Conservation (phyloP, 2,797 vertebrate species). For the Acrocephalus scirpaceus region DNA sequence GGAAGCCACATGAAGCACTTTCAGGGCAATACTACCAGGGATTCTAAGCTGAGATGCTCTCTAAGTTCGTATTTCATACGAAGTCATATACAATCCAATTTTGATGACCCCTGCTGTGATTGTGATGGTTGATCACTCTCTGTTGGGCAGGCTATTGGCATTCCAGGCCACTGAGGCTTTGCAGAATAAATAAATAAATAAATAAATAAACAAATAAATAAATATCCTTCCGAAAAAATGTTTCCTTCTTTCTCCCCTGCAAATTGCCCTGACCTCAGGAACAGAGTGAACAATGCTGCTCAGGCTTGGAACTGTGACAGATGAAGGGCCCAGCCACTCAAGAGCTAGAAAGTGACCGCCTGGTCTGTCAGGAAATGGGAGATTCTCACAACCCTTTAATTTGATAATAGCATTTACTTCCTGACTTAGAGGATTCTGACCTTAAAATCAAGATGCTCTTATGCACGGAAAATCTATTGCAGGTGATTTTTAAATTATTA, state of each 20-base stretch:
- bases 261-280: conserved; percentile 62
- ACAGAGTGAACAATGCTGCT: conserved; percentile 57
- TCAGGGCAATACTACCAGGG: not conserved
- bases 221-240: not conserved
- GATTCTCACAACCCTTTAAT: conserved; percentile 52
- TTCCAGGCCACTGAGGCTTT: not conserved
- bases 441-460: conserved; percentile 58
- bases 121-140: not conserved
- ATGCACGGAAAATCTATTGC: conserved; percentile 28
- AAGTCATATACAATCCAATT: not conserved
- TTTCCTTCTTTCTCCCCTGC: conserved; percentile 54
- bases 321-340: not conserved
- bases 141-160: not conserved
- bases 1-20: not conserved
- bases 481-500: conserved; percentile 42
- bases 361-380: conserved; percentile 42
- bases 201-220: not conserved
- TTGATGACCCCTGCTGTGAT: not conserved
- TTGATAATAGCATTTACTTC: conserved; percentile 52
- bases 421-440: conserved; percentile 34
- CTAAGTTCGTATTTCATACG: not conserved
- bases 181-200: not conserved
- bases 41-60: not conserved
- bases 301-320: conserved; percentile 54
- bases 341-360: conserved; percentile 2